Conservation (phyloP, 1,140 invertebrate species). For the Ectropis grisescens region DNA sequence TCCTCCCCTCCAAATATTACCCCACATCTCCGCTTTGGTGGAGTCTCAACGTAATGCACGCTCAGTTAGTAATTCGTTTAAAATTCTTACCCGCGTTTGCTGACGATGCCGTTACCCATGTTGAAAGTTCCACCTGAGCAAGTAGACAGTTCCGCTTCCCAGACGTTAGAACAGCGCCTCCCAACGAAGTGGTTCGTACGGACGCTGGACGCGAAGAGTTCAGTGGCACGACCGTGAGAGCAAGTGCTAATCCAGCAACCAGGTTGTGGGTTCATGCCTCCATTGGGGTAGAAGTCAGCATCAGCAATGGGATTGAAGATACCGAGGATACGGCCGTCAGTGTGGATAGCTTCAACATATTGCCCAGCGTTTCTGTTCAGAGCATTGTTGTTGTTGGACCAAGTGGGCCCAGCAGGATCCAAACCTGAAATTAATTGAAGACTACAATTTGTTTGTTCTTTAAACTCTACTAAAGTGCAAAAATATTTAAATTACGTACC, state of each 20-base stretch:
- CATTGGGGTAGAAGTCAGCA: slow-evolving; percentile 72
- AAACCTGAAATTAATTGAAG: slow-evolving; percentile 11
- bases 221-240: slow-evolving; percentile 66
- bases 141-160: slow-evolving; percentile 16
- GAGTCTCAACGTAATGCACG: too few species aligned
- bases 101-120: slow-evolving; percentile 25
- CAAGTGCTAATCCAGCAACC: slow-evolving; percentile 53
- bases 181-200: slow-evolving; percentile 46
- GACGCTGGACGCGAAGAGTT: slow-evolving; percentile 70
- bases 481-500: slow-evolving; percentile 15
- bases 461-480: neutral
- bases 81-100: slow-evolving; percentile 20
- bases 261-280: slow-evolving; percentile 58
- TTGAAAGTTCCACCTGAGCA: slow-evolving; percentile 21
- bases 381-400: slow-evolving; percentile 21
- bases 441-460: too few species aligned
- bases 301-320: slow-evolving; percentile 41
- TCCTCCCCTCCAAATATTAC: too few species aligned
- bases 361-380: slow-evolving; percentile 62
- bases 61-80: too few species aligned
- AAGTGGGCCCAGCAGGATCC: slow-evolving; percentile 56
- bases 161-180: slow-evolving; percentile 38
- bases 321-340: slow-evolving; percentile 60
- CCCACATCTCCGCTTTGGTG: too few species aligned
- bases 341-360: slow-evolving; percentile 75